Conservation (phyloP, 2,888 invertebrate species). For the Tubulanus polymorphus region DNA sequence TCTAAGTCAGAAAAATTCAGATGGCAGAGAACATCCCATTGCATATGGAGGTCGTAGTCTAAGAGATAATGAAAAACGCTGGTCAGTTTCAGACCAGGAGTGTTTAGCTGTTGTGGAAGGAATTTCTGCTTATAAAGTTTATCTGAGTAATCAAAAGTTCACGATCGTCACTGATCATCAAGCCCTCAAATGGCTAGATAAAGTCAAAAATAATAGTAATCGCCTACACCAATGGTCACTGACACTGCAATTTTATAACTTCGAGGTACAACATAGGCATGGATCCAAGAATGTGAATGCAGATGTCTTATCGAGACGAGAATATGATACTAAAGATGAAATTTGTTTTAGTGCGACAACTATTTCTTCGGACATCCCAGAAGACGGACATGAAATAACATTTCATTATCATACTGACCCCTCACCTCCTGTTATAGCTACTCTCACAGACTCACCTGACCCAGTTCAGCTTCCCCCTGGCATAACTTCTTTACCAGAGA, state of each 20-base stretch:
- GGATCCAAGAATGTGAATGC: slow-evolving; percentile 15
- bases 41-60: slow-evolving; percentile 22
- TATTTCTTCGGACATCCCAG: no score
- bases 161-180: slow-evolving; percentile 22
- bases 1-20: slow-evolving; percentile 19
- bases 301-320: slow-evolving; percentile 17
- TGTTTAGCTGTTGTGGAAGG: slow-evolving; percentile 21
- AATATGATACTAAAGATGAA: no score
- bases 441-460: no score
- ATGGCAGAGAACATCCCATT: slow-evolving; percentile 16
- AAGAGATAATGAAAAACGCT: slow-evolving; percentile 15
- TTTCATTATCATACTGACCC: no score
- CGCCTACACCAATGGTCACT: slow-evolving; percentile 18
- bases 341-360: no score
- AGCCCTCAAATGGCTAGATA: slow-evolving; percentile 19
- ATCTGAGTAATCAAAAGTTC: slow-evolving; percentile 19
- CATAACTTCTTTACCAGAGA: background rate
- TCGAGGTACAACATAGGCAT: slow-evolving; percentile 13
- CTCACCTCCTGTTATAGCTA: no score
- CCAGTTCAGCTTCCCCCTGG: background rate
- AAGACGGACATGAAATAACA: no score
- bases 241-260: slow-evolving; percentile 20
- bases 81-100: slow-evolving; percentile 20
- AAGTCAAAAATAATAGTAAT: slow-evolving; percentile 14
- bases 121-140: slow-evolving; percentile 19